Conservation (phyloP, 2,113 vertebrate species). For the Indicator indicator region DNA sequence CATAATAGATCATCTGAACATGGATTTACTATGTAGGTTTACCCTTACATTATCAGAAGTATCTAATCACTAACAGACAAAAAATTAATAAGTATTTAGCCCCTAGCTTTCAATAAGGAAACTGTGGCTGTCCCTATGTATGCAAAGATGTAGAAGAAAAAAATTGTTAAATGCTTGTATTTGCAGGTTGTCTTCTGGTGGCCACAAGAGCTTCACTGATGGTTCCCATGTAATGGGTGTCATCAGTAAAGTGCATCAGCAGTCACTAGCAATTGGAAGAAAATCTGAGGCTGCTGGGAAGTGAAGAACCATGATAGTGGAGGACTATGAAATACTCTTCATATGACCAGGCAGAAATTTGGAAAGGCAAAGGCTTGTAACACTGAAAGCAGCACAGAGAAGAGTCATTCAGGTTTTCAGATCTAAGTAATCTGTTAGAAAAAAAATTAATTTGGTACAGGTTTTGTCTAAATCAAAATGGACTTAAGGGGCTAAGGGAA, state of each 20-base stretch:
- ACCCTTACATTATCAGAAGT: neutral
- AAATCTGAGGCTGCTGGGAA: neutral
- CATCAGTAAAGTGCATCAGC: neutral
- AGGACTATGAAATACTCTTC: neutral
- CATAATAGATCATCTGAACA: neutral
- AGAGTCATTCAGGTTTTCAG: neutral
- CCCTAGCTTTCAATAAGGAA: neutral
- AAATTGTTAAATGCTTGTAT: neutral
- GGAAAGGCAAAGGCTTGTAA: neutral
- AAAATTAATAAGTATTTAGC: neutral
- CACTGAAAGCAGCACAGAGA: neutral
- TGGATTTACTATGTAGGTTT: neutral
- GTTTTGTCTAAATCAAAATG: neutral
- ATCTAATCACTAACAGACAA: neutral
- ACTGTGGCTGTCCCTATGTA: neutral
- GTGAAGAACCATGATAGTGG: neutral
- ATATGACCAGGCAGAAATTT: neutral
- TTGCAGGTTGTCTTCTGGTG: neutral
- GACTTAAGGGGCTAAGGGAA: neutral
- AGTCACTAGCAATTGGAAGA: neutral
- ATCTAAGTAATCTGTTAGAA: neutral
- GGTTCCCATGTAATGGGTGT: neutral
- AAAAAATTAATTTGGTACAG: neutral
- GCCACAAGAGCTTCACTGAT: neutral
- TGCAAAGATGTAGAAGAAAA: neutral